Conservation (phyloP, 2,797 vertebrate genomes). For the Lacerta viridis region DNA sequence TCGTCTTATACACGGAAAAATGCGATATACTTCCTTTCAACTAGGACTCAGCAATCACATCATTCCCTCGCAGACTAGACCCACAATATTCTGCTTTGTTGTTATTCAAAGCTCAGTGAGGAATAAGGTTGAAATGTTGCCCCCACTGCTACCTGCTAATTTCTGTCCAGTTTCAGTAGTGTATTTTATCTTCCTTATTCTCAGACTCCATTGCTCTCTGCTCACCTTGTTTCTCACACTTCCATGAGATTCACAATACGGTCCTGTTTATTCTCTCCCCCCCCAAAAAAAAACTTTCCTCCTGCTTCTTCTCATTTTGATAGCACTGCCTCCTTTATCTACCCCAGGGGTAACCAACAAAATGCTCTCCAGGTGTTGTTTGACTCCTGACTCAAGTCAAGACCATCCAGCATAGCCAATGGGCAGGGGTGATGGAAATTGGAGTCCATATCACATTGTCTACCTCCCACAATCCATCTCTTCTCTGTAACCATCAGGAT, state of each 20-base stretch:
- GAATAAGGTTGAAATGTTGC: neutral
- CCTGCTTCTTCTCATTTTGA: neutral
- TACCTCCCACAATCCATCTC: too few relatives aligned
- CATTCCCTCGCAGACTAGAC: neutral
- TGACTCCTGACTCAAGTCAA: too few relatives aligned
- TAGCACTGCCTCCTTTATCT: neutral
- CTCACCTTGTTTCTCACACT: neutral
- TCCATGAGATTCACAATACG: neutral
- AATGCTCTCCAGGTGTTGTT: too few relatives aligned
- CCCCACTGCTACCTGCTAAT: neutral
- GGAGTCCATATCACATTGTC: too few relatives aligned
- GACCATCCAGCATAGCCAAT: too few relatives aligned
- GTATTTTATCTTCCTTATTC: neutral
- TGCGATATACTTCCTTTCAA: constrained; percentile 42
- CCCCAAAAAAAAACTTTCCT: neutral
- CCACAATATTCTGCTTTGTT: neutral
- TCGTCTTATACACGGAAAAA: too few relatives aligned
- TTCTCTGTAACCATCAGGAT: neutral
- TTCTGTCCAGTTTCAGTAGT: neutral
- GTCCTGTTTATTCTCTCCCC: neutral
- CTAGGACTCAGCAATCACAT: constrained; percentile 49
- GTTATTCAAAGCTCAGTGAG: neutral
- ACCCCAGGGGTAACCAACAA: neutral
- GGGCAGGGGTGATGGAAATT: too few relatives aligned
- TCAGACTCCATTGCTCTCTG: neutral